Conservation (phyloP, 1,140 invertebrate species). For the Drosophila seguyi region DNA sequence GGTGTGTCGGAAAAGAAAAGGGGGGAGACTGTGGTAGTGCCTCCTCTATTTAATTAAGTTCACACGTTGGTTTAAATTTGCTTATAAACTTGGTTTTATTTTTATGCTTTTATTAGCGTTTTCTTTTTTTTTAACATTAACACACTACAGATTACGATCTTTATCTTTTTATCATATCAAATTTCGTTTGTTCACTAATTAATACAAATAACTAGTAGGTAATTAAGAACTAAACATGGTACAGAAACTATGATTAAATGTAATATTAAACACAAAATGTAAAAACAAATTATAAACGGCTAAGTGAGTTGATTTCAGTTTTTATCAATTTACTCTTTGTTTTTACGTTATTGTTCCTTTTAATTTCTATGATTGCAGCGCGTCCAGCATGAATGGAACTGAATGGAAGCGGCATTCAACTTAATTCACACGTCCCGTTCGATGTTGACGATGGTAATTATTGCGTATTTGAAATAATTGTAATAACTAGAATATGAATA, state of each 20-base stretch:
- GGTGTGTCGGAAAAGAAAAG: too few relatives aligned
- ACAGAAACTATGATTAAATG: constrained; percentile 61
- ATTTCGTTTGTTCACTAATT: constrained; percentile 66
- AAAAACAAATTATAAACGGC: constrained; percentile 38
- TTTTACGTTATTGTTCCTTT: constrained; percentile 11
- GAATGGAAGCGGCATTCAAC: constrained; percentile 14
- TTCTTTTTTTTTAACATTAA: constrained; percentile 68
- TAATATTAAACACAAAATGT: constrained; percentile 35
- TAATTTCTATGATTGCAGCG: constrained; percentile 35
- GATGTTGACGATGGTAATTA: constrained; percentile 17
- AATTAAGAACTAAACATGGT: constrained; percentile 65
- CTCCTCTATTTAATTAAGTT: constrained; percentile 66
- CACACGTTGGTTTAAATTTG: constrained; percentile 54
- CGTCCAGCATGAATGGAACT: constrained; percentile 17
- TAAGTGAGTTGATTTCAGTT: constrained; percentile 34
- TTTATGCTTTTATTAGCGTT: constrained; percentile 48
- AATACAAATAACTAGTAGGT: constrained; percentile 63
- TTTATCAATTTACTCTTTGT: constrained; percentile 10
- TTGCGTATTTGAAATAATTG: constrained; percentile 35
- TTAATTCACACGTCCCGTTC: constrained; percentile 20
- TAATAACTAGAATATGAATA: constrained; percentile 36
- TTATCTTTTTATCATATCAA: constrained; percentile 69
- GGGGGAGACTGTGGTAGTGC: constrained; percentile 4
- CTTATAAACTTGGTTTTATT: constrained; percentile 75
- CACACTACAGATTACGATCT: constrained; percentile 67